phyloP scores from a whole-genome alignment of 2,113 vertebrate species.

The Naja naja region DNA sequence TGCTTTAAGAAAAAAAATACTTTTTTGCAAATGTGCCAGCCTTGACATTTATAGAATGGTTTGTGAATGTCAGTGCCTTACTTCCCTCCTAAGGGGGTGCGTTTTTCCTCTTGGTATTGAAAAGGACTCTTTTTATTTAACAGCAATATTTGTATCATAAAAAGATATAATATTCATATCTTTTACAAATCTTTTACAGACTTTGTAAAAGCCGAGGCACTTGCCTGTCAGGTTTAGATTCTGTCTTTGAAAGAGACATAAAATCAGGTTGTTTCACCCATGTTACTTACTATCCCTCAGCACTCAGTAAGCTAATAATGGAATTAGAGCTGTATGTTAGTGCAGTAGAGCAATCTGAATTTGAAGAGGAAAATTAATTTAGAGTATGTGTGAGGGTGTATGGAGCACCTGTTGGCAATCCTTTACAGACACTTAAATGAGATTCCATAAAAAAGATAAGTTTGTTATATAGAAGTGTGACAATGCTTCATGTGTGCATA shows the following conservation, averaged over 20 bases:
- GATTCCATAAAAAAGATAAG: not conserved
- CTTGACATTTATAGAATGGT: constrained; percentile 30
- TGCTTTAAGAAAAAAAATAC: constrained; percentile 5
- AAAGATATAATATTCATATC: not conserved
- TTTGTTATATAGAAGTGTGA: not conserved
- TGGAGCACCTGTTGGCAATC: not conserved
- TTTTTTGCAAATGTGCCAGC: not conserved
- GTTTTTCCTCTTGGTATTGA: not conserved
- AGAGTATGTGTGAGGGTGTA: not conserved
- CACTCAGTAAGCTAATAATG: not conserved
- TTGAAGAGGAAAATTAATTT: not conserved
- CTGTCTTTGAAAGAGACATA: not conserved
- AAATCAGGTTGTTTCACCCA: not conserved
- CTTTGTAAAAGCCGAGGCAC: not conserved
- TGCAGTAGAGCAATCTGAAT: not conserved
- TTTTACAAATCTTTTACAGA: not conserved
- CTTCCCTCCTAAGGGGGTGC: constrained; percentile 28
- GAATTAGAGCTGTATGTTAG: too few species aligned
- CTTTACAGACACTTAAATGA: not conserved
- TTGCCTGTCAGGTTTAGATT: not conserved
- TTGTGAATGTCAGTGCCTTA: constrained; percentile 19
- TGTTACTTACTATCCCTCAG: not conserved
- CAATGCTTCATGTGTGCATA: not conserved
- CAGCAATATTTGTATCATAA: not conserved
- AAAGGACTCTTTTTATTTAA: not conserved